These are phyloP conservation scores for Mionectes olivaceus DNA, from an alignment of 2,797 vertebrate species.

Conservation along the genomic window DNA sequence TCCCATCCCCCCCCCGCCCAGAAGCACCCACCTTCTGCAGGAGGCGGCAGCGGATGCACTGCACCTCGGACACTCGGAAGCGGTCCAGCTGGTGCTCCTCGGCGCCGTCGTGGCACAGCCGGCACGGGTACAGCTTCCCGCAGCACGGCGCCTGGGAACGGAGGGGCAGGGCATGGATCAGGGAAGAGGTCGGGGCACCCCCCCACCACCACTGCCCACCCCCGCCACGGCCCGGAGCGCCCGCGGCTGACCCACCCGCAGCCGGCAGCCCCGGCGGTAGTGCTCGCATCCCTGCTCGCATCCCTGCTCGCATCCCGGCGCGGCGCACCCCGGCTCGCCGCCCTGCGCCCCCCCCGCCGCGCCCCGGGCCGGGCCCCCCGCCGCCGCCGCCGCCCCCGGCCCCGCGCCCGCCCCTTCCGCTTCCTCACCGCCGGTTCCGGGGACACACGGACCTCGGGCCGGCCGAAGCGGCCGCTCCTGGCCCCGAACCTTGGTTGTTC, in stretches of 20 bases:
- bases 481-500: fast-evolving
- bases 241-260: neutral
- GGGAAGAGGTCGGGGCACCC: too few relatives aligned
- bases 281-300: neutral
- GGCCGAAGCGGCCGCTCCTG: fast-evolving
- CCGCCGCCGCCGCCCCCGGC: neutral
- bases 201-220: neutral
- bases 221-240: neutral
- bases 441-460: fast-evolving
- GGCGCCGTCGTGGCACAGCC: conserved; percentile 90
- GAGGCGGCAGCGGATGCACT: conserved; percentile 84
- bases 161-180: neutral
- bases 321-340: neutral
- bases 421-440: neutral
- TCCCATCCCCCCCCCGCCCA: neutral
- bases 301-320: neutral
- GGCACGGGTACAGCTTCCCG: conserved; percentile 91
- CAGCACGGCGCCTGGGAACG: conserved; percentile 90
- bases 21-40: conserved; percentile 84
- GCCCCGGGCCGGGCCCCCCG: too few relatives aligned
- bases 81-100: conserved; percentile 91
- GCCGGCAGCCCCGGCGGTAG: conserved; percentile 9
- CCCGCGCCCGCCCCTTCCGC: neutral
- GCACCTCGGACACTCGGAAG: conserved; percentile 90
- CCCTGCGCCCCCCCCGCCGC: neutral